Conservation (phyloP, 2,888 invertebrate genomes). For the Microctonus brassicae region DNA sequence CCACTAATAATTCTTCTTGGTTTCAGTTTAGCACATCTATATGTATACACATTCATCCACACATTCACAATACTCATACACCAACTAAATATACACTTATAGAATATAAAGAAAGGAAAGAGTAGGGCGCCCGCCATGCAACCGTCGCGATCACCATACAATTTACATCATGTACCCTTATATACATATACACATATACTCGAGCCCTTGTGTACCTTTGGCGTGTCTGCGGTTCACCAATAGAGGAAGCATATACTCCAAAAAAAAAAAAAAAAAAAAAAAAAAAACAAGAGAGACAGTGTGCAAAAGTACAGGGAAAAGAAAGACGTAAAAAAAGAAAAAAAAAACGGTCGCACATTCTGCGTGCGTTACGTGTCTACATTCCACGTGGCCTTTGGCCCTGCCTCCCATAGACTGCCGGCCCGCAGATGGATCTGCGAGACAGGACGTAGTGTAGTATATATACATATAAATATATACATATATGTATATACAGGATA, state of each 20-base stretch:
- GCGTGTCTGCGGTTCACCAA: neutral
- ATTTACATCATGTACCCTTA: neutral
- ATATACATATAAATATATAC: neutral
- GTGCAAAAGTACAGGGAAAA: constrained; percentile 9
- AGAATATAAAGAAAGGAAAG: constrained; percentile 9
- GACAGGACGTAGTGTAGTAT: neutral
- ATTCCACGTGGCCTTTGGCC: constrained; percentile 65
- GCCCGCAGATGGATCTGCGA: constrained; percentile 14
- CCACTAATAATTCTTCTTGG: constrained; percentile 60
- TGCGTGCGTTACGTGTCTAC: constrained; percentile 66
- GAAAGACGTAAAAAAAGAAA: constrained; percentile 7
- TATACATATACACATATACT: neutral
- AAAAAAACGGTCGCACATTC: constrained; percentile 52
- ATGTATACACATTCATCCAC: neutral
- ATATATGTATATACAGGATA: constrained; percentile 3
- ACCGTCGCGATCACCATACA: neutral
- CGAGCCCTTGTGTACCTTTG: neutral
- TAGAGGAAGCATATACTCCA: constrained; percentile 10
- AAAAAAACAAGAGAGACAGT: neutral
- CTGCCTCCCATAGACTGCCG: constrained; percentile 39
- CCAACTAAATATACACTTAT: constrained; percentile 13
- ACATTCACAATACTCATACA: no score
- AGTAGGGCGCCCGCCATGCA: neutral
- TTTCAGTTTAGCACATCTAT: constrained; percentile 36
- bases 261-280: constrained; percentile 17